phyloP scores from a whole-genome alignment of 2,888 invertebrate species.

The Trachelus troglodyta region DNA sequence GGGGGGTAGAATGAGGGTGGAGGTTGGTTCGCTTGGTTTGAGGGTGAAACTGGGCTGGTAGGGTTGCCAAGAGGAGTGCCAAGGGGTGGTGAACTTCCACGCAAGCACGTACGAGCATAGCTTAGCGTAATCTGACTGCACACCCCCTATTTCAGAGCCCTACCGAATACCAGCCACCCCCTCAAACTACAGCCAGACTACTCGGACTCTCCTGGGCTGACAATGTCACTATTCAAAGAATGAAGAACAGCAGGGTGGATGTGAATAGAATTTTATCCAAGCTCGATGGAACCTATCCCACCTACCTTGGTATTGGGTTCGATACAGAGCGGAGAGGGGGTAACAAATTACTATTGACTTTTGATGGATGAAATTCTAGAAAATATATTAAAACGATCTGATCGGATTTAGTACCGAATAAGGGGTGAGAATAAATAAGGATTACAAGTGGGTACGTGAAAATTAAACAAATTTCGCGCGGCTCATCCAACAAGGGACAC shows the following conservation, averaged over 20 bases:
- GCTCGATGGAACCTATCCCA: neutral
- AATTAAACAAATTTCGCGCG: neutral
- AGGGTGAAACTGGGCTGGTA: constrained; percentile 38
- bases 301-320: neutral
- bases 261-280: constrained; percentile 59
- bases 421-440: no score
- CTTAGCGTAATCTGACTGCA: constrained; percentile 66
- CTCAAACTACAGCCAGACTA: constrained; percentile 27
- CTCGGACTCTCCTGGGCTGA: constrained; percentile 35
- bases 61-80: constrained; percentile 23
- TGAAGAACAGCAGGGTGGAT: constrained; percentile 49
- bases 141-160: constrained; percentile 56
- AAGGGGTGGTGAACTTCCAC: constrained; percentile 53
- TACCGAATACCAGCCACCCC: constrained; percentile 28
- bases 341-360: neutral
- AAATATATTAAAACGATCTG: neutral
- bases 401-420: neutral
- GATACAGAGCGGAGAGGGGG: neutral
- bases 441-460: neutral
- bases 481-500: neutral
- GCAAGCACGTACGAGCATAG: constrained; percentile 66
- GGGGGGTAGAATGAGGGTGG: constrained; percentile 8
- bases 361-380: neutral
- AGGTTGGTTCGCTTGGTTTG: constrained; percentile 9
- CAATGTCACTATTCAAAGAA: constrained; percentile 55